Percentiles rank a stretch among this genome's conserved stretches.
Conservation (phyloP, 2,797 vertebrate species). For the Falco rusticolus region DNA sequence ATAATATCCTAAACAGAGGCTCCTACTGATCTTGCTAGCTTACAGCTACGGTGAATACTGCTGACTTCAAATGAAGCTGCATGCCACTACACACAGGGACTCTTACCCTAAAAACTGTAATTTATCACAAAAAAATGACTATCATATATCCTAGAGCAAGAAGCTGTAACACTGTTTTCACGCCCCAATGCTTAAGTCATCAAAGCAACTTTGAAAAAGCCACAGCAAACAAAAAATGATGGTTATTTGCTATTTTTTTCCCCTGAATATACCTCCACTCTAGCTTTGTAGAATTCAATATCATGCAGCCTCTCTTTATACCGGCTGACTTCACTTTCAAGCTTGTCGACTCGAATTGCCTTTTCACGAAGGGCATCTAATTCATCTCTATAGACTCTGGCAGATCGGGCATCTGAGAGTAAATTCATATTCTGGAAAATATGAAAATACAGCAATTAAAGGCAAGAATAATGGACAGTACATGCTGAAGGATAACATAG, state of each 20-base stretch:
- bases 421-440: constrained; percentile 89
- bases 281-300: constrained; percentile 97
- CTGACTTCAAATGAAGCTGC: background rate
- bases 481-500: accelerated
- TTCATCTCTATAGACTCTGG: constrained; percentile 93
- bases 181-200: background rate
- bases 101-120: background rate
- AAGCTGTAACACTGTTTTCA: background rate
- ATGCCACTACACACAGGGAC: accelerated
- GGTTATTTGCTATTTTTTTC: background rate
- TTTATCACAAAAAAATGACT: background rate
- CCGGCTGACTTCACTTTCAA: constrained; percentile 94
- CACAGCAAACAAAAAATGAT: background rate
- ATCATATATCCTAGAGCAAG: background rate
- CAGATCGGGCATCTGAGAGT: constrained; percentile 92
- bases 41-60: background rate
- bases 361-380: constrained; percentile 95
- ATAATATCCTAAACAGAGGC: background rate
- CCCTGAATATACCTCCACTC: constrained; percentile 87
- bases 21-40: background rate
- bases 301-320: constrained; percentile 96
- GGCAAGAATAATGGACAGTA: background rate
- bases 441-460: background rate
- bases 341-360: constrained; percentile 93
- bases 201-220: background rate